These are phyloP conservation scores for Seriola dumerili DNA, from an alignment of 2,113 vertebrate genomes.

Conservation along the genomic window DNA sequence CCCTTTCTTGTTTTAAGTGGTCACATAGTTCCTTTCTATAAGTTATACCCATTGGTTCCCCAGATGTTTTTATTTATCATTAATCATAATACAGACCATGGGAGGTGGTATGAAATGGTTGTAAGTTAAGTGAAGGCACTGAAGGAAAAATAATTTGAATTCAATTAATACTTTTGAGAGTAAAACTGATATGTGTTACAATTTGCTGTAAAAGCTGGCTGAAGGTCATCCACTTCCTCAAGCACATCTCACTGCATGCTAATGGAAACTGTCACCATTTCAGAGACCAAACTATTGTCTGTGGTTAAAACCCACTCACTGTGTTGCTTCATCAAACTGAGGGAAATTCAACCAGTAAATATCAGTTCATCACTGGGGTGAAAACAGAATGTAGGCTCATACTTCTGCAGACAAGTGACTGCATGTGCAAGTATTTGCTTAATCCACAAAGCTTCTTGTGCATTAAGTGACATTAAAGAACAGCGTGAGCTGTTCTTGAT, in stretches of 20 bases:
- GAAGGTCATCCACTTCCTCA: background rate
- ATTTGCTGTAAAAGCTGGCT: background rate
- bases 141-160: too few relatives aligned
- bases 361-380: background rate
- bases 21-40: too few relatives aligned
- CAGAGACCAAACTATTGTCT: background rate
- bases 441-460: background rate
- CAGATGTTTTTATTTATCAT: too few relatives aligned
- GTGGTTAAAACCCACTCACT: background rate
- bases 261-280: background rate
- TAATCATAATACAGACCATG: too few relatives aligned
- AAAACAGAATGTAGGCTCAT: background rate
- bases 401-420: background rate
- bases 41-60: too few relatives aligned
- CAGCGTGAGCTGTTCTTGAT: background rate
- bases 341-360: background rate
- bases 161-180: too few relatives aligned
- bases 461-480: background rate
- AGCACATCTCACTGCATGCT: background rate
- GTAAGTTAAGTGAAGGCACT: too few relatives aligned
- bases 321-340: background rate
- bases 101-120: too few relatives aligned
- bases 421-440: background rate
- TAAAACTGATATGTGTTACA: background rate
- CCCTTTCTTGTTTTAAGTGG: too few relatives aligned